Base-by-base conservation (phyloP, 1,140 invertebrate genomes). In the Drosophila bocki region DNA sequence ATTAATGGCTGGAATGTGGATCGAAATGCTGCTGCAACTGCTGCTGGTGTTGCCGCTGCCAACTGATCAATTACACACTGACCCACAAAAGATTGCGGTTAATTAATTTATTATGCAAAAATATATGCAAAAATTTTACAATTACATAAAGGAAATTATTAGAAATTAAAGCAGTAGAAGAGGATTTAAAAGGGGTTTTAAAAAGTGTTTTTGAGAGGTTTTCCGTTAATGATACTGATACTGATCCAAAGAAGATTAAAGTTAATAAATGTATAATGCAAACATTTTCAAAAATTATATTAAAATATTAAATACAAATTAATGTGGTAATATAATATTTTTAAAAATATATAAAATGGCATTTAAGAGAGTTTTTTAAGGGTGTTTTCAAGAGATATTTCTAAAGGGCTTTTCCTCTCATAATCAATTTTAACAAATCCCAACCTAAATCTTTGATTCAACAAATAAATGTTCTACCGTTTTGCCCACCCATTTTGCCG, bases 1-100 rank as follows among this genome's bases (percentile, higher is more conserved):
- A 56, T 56, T 56, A 56, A 39, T 56, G 35, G 53, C 32, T 47
- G 67, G 67, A 68, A 70, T 70, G 67, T 68, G 61, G 47, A 65
- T 45, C n/a, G 29, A n/a, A 48, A 37, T 47, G 58, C 17, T 39
- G 58, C 17, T 35, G 37, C n/a, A 9, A 17, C 17, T 41, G 41
- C 26, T 48, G 47, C 47, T 8, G 45, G 45, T 47, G 45, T 22
- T 47, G 45, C 45, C 13, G 47, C 22, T 32, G 45, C n/a, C n/a
- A 35, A 33, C 33, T 37, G n/a, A 62, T 63, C 22, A 42, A 26
- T 62, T 62, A 29, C 39, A 56, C 53, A 54, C 53, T 56, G 53
- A 56, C 53, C 53, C 35, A 56, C 53, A 56, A 56, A 56, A 26
- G 53, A 39, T 26, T n/a, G 19, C 35, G 8, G 53, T 15, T 37